Evolutionary conservation across 2,888 invertebrate genomes (phyloP).

Genomic region (Leptopilina syphax): DNA sequence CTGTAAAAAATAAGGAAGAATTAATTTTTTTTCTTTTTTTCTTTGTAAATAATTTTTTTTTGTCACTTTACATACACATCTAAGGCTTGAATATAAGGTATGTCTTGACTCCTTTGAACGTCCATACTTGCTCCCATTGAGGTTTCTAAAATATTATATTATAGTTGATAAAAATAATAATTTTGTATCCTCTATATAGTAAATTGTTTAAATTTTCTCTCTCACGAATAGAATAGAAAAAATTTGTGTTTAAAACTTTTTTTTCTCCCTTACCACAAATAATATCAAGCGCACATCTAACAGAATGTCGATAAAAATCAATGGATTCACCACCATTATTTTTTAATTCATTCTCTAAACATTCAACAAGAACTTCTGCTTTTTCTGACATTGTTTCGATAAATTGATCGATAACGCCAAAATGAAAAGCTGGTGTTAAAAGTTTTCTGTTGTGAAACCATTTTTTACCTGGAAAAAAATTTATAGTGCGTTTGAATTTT

Average conservation of each 20-base stretch:
- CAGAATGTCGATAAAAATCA: slow-evolving; percentile 78
- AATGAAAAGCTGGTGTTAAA: slow-evolving; percentile 79
- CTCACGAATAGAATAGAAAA: not conserved
- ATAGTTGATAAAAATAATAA: not conserved
- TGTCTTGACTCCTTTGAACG: slow-evolving; percentile 76
- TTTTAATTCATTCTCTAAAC: slow-evolving; percentile 56
- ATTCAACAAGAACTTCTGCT: slow-evolving; percentile 76
- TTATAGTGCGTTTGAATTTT: not conserved
- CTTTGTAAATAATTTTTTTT: not conserved
- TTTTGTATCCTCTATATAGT: not conserved
- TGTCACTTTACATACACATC: slow-evolving; percentile 71
- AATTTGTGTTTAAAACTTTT: too few species aligned
- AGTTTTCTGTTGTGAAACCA: slow-evolving; percentile 79
- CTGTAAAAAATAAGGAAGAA: not conserved
- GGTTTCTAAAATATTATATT: slow-evolving; percentile 77
- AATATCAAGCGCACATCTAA: slow-evolving; percentile 78
- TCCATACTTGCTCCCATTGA: slow-evolving; percentile 82
- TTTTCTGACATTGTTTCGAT: slow-evolving; percentile 77
- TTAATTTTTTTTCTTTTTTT: not conserved
- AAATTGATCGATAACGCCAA: slow-evolving; percentile 78
- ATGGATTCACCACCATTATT: slow-evolving; percentile 63
- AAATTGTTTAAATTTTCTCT: too few species aligned
- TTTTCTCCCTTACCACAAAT: slow-evolving; percentile 74
- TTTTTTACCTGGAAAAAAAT: slow-evolving; percentile 69
- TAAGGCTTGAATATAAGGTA: slow-evolving; percentile 78